phyloP scores from a whole-genome alignment of 2,113 vertebrate genomes.

The Alexandromys fortis region DNA sequence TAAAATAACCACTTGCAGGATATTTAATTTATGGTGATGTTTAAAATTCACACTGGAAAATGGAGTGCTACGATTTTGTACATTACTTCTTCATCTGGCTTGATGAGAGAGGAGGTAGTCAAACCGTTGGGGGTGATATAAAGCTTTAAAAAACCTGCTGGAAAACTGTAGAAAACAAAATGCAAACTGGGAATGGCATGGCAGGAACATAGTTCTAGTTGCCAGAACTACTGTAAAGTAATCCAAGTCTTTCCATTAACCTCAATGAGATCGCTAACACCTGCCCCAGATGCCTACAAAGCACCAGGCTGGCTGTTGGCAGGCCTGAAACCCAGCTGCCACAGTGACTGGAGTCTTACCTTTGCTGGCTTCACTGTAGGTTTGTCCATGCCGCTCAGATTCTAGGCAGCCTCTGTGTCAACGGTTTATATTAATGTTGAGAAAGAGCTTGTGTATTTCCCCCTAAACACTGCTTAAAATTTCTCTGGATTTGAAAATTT shows the following conservation, averaged over 20 bases:
- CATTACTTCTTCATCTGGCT: conserved; percentile 59
- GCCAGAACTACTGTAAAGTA: conserved; percentile 69
- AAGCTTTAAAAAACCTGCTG: conserved; percentile 75
- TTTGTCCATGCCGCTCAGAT: conserved; percentile 1
- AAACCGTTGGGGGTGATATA: conserved; percentile 71
- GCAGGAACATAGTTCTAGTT: conserved; percentile 73
- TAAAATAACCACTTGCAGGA: conserved; percentile 55
- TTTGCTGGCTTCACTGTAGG: conserved; percentile 1
- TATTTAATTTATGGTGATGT: conserved; percentile 68
- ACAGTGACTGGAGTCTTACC: conserved; percentile 21
- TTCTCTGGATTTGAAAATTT: neutral
- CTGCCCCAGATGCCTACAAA: conserved; percentile 61
- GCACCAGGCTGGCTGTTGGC: conserved; percentile 36
- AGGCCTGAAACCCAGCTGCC: conserved; percentile 39
- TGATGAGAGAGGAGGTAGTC: conserved; percentile 66
- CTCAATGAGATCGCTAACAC: conserved; percentile 69
- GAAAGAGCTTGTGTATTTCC: neutral
- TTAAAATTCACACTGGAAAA: conserved; percentile 41
- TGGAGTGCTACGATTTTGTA: conserved; percentile 39
- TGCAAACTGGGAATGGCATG: conserved; percentile 53
- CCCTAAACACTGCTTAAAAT: neutral
- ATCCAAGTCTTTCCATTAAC: conserved; percentile 62
- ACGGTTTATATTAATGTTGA: conserved; percentile 20
- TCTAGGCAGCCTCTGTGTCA: neutral
- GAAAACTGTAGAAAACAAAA: conserved; percentile 74